Percentiles rank a stretch among this genome's conserved stretches.
Conservation (phyloP, 2,113 vertebrate species). For the Macrotis lagotis region DNA sequence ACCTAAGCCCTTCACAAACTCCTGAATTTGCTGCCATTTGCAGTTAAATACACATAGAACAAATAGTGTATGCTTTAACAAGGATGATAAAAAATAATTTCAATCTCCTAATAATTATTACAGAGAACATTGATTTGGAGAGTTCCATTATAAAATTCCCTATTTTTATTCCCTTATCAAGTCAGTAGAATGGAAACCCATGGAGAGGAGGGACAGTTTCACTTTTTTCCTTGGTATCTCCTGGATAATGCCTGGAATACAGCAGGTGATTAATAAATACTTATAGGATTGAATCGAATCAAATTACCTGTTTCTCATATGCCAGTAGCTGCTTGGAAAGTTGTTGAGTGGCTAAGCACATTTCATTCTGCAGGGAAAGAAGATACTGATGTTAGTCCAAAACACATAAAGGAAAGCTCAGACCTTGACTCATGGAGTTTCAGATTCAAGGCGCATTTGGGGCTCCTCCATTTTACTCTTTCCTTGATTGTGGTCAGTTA, state of each 20-base stretch:
- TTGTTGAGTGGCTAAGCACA: constrained; percentile 97
- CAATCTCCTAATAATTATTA: neutral
- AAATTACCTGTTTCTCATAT: constrained; percentile 95
- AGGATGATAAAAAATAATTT: neutral
- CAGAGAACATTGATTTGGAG: neutral
- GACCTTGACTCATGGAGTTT: neutral
- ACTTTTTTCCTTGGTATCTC: neutral
- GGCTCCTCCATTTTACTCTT: neutral
- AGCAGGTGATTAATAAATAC: neutral
- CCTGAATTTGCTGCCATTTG: neutral
- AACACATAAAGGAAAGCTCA: neutral
- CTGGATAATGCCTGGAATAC: neutral
- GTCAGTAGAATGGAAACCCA: neutral
- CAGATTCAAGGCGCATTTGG: neutral
- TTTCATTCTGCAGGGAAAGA: constrained; percentile 91
- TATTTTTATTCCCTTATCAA: neutral
- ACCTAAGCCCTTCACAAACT: neutral
- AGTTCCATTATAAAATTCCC: neutral
- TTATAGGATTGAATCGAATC: neutral
- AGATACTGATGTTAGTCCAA: constrained; percentile 9
- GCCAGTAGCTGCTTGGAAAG: constrained; percentile 94
- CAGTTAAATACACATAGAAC: neutral
- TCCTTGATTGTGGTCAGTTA: neutral
- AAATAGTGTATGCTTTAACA: neutral
- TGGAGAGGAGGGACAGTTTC: neutral